Evolutionary conservation across 2,113 vertebrate genomes (phyloP).

Genomic region (Spea multiplicata): DNA sequence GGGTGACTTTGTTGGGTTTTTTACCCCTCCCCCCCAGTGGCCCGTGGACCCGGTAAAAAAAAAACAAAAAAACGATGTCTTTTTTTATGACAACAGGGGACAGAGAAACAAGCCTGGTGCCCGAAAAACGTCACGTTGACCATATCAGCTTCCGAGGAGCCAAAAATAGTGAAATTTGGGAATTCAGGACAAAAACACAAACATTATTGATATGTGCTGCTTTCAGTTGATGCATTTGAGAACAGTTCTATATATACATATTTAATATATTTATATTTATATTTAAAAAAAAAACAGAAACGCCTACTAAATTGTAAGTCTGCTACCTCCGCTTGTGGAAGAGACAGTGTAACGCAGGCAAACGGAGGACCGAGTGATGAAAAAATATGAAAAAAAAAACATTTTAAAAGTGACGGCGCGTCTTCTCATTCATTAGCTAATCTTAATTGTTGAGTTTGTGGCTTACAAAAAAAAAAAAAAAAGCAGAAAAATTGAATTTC

Average conservation of each 20-base stretch:
- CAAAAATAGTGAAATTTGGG: conserved; percentile 13
- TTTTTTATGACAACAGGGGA: too few relatives aligned
- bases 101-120: background rate
- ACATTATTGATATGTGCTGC: conserved; percentile 26
- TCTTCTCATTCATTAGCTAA: background rate
- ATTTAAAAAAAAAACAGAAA: background rate
- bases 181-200: conserved; percentile 20
- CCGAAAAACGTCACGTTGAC: background rate
- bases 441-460: background rate
- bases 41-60: too few relatives aligned
- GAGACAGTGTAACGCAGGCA: background rate
- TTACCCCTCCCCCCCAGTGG: too few relatives aligned
- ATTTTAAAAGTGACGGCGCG: background rate
- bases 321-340: conserved; percentile 12
- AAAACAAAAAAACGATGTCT: too few relatives aligned
- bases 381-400: background rate
- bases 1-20: background rate
- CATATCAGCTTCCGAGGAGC: conserved; percentile 12
- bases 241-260: background rate
- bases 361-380: background rate
- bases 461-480: background rate
- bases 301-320: background rate
- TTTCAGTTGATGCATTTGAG: background rate
- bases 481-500: background rate
- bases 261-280: background rate